phyloP scores from a whole-genome alignment of 2,113 vertebrate genomes.

The Nothoprocta perdicaria region DNA sequence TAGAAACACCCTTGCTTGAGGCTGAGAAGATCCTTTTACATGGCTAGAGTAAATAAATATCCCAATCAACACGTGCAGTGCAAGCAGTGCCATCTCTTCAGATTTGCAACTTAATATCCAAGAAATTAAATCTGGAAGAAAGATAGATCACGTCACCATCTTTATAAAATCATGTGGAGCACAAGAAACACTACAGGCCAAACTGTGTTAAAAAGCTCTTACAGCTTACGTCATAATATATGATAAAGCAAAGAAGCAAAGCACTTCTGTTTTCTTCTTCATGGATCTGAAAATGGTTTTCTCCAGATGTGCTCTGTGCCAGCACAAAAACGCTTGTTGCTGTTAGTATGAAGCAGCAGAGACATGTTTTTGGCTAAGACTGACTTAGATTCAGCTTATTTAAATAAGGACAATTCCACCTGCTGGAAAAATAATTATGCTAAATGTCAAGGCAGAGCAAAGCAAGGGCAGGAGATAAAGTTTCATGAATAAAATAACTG shows the following conservation, averaged over 20 bases:
- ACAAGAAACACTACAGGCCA: background rate
- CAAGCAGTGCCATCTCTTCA: slow-evolving; percentile 77
- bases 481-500: slow-evolving; percentile 58
- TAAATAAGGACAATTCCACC: slow-evolving; percentile 68
- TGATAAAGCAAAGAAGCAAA: slow-evolving; percentile 28
- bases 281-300: background rate
- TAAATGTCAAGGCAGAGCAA: slow-evolving; percentile 70
- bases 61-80: slow-evolving; percentile 68
- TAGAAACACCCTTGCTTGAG: slow-evolving; percentile 82
- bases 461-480: slow-evolving; percentile 56
- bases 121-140: slow-evolving; percentile 68
- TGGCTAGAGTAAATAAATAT: slow-evolving; percentile 73
- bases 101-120: slow-evolving; percentile 69
- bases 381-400: slow-evolving; percentile 15
- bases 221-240: background rate
- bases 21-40: slow-evolving; percentile 79
- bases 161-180: background rate
- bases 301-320: background rate
- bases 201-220: background rate
- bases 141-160: slow-evolving; percentile 39
- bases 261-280: background rate
- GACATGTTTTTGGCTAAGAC: background rate
- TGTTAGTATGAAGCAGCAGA: background rate
- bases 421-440: slow-evolving; percentile 67
- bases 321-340: background rate